These are phyloP conservation scores for Orycteropus afer DNA, from an alignment of 2,113 vertebrate genomes.

Conservation along the genomic window DNA sequence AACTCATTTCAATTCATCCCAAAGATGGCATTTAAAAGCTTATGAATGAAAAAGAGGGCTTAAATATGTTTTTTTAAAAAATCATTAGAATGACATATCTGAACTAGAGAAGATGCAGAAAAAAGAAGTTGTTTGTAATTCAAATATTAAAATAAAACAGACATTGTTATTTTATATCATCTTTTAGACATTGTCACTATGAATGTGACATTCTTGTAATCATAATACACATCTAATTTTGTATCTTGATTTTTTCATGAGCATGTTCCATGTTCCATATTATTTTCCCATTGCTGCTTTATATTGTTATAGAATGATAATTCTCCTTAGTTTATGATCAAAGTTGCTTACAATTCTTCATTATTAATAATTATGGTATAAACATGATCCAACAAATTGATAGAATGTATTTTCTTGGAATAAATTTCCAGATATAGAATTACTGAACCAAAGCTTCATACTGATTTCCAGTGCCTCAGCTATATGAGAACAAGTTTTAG, in stretches of 20 bases:
- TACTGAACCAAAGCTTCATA: background rate
- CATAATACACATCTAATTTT: background rate
- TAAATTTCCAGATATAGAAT: background rate
- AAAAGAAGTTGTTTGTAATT: background rate
- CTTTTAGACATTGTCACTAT: background rate
- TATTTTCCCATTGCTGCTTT: background rate
- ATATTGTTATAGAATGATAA: background rate
- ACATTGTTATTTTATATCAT: background rate
- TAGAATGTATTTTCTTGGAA: slow-evolving; percentile 19
- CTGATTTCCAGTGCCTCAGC: background rate
- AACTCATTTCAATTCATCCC: background rate
- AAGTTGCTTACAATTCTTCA: background rate
- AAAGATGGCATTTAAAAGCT: background rate
- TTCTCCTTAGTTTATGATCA: slow-evolving; percentile 22
- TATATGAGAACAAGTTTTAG: background rate
- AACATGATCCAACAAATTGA: background rate
- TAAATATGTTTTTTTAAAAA: background rate
- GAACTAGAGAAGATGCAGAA: background rate
- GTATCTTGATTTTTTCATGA: background rate
- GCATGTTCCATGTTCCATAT: background rate
- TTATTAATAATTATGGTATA: slow-evolving; percentile 31
- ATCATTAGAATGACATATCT: background rate
- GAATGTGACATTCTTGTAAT: background rate
- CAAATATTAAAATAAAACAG: background rate
- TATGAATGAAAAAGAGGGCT: background rate